Base-by-base conservation (phyloP, 2,113 vertebrate genomes). In the Thymallus thymallus region DNA sequence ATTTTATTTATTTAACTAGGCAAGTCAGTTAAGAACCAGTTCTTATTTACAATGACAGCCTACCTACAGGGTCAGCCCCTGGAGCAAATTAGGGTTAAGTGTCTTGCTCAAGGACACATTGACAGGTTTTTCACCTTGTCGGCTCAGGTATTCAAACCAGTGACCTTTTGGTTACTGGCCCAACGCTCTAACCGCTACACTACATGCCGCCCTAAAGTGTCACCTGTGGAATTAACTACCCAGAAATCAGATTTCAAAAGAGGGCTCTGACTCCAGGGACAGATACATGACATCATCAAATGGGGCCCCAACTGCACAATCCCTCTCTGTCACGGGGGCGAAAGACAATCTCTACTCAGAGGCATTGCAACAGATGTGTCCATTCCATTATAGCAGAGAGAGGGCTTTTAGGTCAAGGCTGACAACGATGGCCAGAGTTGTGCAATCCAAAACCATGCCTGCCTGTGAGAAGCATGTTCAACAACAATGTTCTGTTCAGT, bases 141-240 rank as follows among this genome's bases (percentile, higher is more conserved):
- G n/a, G n/a, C n/a, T n/a, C n/a, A n/a, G n/a, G n/a, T n/a, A n/a
- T n/a, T n/a, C n/a, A n/a, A n/a, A n/a, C n/a, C n/a, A n/a, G n/a
- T n/a, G n/a, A n/a, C n/a, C n/a, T n/a, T n/a, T n/a, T n/a, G n/a
- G n/a, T n/a, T n/a, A n/a, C n/a, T n/a, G n/a, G n/a, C n/a, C n/a
- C n/a, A n/a, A n/a, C n/a, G n/a, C n/a, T n/a, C n/a, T n/a, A n/a
- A n/a, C n/a, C n/a, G n/a, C n/a, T n/a, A n/a, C n/a, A n/a, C n/a
- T n/a, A n/a, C 45, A 41, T 32, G 62, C 26, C 48, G 72, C 63
- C 14, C 32, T 68, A 14, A 51, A 51, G 16, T 58, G 70, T 79
- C 92, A 91, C 91, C 92, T 91, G 91, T 82, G 84, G 79, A 71
- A 72, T 89, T 90, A 90, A 91, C 76, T 72, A 74, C 72, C 12